phyloP scores from a whole-genome alignment of 2,888 invertebrate species.

The Scaptomyza flava region DNA sequence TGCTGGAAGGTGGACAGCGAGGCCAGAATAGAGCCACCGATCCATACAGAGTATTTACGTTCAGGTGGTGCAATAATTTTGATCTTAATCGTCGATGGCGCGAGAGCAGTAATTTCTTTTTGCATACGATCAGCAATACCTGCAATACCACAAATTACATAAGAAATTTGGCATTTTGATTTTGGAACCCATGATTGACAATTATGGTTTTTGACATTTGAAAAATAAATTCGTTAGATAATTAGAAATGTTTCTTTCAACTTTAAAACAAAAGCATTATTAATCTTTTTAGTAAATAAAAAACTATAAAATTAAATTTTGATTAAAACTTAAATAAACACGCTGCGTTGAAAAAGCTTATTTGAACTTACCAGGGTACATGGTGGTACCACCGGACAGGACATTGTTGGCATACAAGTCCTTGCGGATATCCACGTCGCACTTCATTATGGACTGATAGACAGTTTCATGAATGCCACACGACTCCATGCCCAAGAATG shows the following conservation, averaged over 20 bases:
- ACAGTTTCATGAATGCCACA: conserved; percentile 97
- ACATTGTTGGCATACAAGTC: conserved; percentile 97
- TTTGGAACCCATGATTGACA: not conserved
- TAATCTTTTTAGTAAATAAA: no score
- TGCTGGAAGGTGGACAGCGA: conserved; percentile 95
- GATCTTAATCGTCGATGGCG: conserved; percentile 96
- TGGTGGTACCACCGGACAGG: conserved; percentile 94
- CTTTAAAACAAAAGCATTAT: no score
- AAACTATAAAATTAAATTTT: not conserved
- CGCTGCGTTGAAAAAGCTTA: not conserved
- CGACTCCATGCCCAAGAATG: conserved; percentile 93
- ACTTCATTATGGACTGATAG: conserved; percentile 99
- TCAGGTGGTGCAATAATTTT: conserved; percentile 97
- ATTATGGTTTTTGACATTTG: not conserved
- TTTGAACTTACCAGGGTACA: conserved; percentile 89
- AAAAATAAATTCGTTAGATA: not conserved
- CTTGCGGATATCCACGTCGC: conserved; percentile 97
- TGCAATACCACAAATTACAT: conserved; percentile 28
- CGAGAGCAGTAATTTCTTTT: conserved; percentile 94
- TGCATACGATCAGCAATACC: conserved; percentile 95
- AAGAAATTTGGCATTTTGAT: not conserved
- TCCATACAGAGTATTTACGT: conserved; percentile 96
- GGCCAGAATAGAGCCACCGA: conserved; percentile 92
- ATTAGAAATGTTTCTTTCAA: no score
- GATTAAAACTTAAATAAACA: not conserved